Evolutionary conservation across 2,888 invertebrate genomes (phyloP).

Genomic region (Eupithecia pulchellata): DNA sequence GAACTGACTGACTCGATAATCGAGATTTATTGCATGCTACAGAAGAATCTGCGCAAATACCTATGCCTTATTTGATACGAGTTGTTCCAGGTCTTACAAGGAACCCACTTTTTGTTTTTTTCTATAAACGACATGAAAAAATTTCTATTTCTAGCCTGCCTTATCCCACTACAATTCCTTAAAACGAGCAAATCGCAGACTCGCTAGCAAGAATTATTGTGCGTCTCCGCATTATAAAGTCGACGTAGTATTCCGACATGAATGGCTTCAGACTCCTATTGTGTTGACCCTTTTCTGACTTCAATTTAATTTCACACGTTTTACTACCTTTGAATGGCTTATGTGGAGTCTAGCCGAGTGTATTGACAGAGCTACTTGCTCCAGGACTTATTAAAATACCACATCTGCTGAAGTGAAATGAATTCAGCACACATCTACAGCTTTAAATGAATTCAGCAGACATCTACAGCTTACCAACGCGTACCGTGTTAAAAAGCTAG

Average conservation of each 20-base stretch:
- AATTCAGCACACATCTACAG: background rate
- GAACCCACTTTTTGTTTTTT: no score
- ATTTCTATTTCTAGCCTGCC: no score
- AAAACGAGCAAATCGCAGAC: background rate
- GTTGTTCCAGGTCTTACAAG: no score
- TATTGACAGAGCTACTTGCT: conserved; percentile 15
- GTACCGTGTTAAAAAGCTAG: background rate
- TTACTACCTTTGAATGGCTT: conserved; percentile 57
- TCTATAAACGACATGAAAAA: no score
- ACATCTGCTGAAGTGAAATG: background rate
- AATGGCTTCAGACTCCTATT: conserved; percentile 63
- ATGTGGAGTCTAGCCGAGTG: conserved; percentile 48
- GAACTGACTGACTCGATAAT: no score
- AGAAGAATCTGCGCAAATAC: no score
- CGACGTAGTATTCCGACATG: conserved; percentile 68
- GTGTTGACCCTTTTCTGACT: conserved; percentile 69
- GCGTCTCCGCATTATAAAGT: conserved; percentile 64
- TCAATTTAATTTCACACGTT: conserved; percentile 74
- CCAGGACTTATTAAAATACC: conserved; percentile 3
- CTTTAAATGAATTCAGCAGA: background rate
- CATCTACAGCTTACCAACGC: background rate
- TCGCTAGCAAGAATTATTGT: conserved; percentile 63
- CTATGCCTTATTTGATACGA: no score
- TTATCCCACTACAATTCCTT: background rate
- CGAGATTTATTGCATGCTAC: no score